Percentiles rank a stretch among this genome's conserved stretches.
These are phyloP conservation scores for Syritta pipiens DNA, from an alignment of 2,888 invertebrate species.

Conservation along the genomic window DNA sequence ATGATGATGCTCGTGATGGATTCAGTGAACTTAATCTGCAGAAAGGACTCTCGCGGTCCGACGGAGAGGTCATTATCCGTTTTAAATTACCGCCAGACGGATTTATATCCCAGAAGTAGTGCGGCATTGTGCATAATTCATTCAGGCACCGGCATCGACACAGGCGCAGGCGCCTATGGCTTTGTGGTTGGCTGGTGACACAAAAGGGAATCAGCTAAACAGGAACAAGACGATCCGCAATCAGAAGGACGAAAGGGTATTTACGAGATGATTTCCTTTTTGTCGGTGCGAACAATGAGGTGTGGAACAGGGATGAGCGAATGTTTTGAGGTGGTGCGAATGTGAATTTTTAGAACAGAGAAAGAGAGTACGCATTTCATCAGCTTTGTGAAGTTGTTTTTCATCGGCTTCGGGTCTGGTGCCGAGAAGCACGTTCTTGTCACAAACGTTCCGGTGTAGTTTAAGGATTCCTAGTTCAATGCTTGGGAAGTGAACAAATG, in stretches of 20 bases:
- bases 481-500: background rate
- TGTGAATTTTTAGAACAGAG: no score
- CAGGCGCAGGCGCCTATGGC: slow-evolving; percentile 3
- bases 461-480: background rate
- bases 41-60: slow-evolving; percentile 38
- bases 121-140: no score
- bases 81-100: slow-evolving; percentile 34
- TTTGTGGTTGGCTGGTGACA: background rate
- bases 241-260: slow-evolving; percentile 8
- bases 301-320: background rate
- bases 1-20: slow-evolving; percentile 36
- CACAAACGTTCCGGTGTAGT: no score
- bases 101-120: slow-evolving; percentile 33
- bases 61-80: slow-evolving; percentile 55
- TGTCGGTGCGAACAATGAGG: background rate
- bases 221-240: background rate
- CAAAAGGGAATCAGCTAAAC: background rate
- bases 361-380: no score
- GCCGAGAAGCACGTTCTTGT: no score
- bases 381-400: no score
- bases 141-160: background rate
- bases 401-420: no score
- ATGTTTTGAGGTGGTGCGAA: no score
- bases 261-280: background rate
- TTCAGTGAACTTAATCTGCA: slow-evolving; percentile 53